Percentiles rank a stretch among this genome's conserved stretches.
phyloP scores from a whole-genome alignment of 2,888 invertebrate species.

The Clitarchus hookeri region DNA sequence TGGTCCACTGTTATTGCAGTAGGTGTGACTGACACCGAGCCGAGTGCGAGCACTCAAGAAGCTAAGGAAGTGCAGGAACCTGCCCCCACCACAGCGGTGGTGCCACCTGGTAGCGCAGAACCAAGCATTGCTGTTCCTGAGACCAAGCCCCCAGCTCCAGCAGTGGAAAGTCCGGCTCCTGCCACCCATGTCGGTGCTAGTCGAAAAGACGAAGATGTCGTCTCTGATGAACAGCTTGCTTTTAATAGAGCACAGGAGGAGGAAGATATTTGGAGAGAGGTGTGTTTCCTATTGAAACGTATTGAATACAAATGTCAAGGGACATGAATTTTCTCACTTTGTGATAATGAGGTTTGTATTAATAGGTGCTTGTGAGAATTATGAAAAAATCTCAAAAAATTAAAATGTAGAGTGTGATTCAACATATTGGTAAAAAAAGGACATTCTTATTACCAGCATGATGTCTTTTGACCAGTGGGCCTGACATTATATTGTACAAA shows the following conservation, averaged over 20 bases:
- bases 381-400: too few species aligned
- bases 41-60: neutral
- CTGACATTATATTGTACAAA: too few species aligned
- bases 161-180: neutral
- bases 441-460: too few species aligned
- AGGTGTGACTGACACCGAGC: neutral
- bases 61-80: neutral
- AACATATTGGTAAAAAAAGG: too few species aligned
- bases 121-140: neutral
- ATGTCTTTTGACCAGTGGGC: too few species aligned
- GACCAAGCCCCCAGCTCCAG: neutral
- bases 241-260: constrained; percentile 38
- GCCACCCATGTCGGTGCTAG: neutral
- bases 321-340: too few species aligned
- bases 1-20: neutral
- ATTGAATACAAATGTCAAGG: too few species aligned
- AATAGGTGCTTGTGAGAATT: too few species aligned
- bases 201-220: neutral
- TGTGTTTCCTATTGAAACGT: constrained; percentile 45
- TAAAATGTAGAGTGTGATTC: too few species aligned
- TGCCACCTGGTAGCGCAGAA: neutral
- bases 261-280: constrained; percentile 65
- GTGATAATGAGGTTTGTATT: too few species aligned
- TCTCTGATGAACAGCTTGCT: neutral
- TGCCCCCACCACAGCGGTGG: neutral